A percentile compares a stretch with the other conserved stretches of the same genome.
Conservation (phyloP, 1,140 invertebrate species). For the Carcinoscorpius rotundicauda region DNA sequence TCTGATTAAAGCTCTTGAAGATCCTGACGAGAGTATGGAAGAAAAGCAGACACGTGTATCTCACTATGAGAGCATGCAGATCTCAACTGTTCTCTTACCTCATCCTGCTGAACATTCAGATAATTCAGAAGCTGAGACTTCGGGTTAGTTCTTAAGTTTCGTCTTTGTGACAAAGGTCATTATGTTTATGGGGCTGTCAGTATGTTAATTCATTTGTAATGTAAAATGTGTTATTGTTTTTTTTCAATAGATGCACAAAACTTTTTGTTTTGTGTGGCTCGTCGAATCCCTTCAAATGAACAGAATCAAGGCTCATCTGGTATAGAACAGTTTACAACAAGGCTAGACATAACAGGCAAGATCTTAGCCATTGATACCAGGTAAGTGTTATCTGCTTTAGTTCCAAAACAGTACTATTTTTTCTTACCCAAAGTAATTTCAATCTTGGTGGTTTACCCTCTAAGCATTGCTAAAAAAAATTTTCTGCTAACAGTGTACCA, state of each 20-base stretch:
- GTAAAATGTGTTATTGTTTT: background rate
- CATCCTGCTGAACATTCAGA: background rate
- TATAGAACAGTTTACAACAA: conserved; percentile 82
- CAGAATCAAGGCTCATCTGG: conserved; percentile 35
- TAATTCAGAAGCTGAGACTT: background rate
- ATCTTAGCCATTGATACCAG: conserved; percentile 63
- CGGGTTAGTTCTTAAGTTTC: background rate
- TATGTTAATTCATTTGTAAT: background rate
- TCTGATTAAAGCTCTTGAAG: conserved; percentile 66
- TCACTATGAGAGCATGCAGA: conserved; percentile 62
- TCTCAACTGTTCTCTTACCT: conserved; percentile 33
- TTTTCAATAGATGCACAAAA: conserved; percentile 39
- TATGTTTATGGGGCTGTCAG: background rate
- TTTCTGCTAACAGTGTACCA: no score
- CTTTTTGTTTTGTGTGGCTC: conserved; percentile 63
- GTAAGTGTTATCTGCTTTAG: conserved; percentile 19
- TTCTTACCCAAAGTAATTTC: no score
- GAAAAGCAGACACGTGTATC: conserved; percentile 58
- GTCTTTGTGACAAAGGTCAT: background rate
- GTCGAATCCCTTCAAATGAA: conserved; percentile 68
- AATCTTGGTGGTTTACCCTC: no score
- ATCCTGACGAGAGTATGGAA: conserved; percentile 53
- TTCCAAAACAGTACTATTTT: no score
- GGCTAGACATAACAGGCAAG: conserved; percentile 70
- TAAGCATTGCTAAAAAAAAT: no score